Evolutionary conservation across 2,113 vertebrate species (phyloP).

Genomic region (Sigmodon hispidus): DNA sequence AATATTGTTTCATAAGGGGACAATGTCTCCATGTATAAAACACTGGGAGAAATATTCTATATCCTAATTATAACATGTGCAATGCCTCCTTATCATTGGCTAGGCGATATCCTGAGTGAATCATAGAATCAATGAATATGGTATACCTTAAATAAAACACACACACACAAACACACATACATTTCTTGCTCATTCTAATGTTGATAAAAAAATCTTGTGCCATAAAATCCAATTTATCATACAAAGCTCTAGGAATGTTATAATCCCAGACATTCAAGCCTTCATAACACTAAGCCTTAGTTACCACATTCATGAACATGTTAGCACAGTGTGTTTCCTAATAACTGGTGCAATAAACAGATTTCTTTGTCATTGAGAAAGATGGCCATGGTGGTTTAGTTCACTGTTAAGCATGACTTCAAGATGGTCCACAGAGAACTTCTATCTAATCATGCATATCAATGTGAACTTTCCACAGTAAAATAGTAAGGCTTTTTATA

Average conservation of each 20-base stretch:
- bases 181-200: background rate
- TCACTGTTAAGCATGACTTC: background rate
- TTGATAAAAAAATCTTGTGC: background rate
- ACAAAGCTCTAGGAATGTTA: background rate
- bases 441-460: background rate
- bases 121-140: background rate
- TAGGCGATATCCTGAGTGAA: background rate
- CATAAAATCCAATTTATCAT: background rate
- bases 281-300: background rate
- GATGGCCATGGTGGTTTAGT: background rate
- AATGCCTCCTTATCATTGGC: background rate
- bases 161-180: background rate
- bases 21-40: background rate
- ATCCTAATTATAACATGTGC: background rate
- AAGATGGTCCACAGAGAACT: background rate
- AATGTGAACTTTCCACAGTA: background rate
- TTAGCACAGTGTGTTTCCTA: slow-evolving; percentile 6
- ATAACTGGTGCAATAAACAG: background rate
- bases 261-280: background rate
- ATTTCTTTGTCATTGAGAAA: slow-evolving; percentile 15
- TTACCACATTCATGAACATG: slow-evolving; percentile 5
- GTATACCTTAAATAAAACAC: background rate
- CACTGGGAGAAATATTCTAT: background rate
- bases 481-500: slow-evolving; percentile 20
- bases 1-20: background rate